A percentile compares a stretch with the other conserved stretches of the same genome.
phyloP scores from a whole-genome alignment of 1,140 invertebrate genomes.

The Macrotrachela quadricornifera region DNA sequence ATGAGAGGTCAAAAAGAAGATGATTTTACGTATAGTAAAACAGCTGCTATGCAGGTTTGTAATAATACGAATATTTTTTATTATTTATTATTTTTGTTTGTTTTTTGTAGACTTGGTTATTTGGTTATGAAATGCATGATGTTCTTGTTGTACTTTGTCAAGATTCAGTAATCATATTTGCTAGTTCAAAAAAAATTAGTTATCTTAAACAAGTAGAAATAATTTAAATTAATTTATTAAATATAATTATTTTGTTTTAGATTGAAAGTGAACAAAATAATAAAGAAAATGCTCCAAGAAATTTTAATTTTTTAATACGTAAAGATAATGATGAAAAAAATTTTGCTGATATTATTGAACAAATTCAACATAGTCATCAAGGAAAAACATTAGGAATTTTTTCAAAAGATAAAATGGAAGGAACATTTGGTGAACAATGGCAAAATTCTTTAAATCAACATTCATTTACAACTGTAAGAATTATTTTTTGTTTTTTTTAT shows the following conservation, averaged over 20 bases:
- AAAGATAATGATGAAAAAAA: not conserved
- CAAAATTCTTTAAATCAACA: conserved; percentile 1
- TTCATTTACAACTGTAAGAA: not conserved
- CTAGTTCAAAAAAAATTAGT: not conserved
- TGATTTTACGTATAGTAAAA: no score
- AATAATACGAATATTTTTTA: no score
- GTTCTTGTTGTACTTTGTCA: not conserved
- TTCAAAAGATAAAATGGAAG: conserved; percentile 3
- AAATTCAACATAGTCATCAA: not conserved
- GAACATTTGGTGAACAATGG: conserved; percentile 8
- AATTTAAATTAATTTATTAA: no score
- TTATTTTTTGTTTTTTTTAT: not conserved
- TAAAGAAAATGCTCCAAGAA: not conserved
- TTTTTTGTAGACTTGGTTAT: not conserved
- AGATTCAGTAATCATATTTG: not conserved
- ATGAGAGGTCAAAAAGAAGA: no score
- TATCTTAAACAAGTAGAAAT: not conserved
- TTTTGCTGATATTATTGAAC: not conserved
- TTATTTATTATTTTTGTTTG: no score
- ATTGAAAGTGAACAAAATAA: not conserved
- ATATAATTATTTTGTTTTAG: not conserved
- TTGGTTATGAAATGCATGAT: not conserved
- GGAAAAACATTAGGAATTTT: not conserved
- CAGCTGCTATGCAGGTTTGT: no score
- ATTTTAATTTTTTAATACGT: not conserved